phyloP scores from a whole-genome alignment of 2,888 invertebrate genomes.

The Digitonthophagus gazella region DNA sequence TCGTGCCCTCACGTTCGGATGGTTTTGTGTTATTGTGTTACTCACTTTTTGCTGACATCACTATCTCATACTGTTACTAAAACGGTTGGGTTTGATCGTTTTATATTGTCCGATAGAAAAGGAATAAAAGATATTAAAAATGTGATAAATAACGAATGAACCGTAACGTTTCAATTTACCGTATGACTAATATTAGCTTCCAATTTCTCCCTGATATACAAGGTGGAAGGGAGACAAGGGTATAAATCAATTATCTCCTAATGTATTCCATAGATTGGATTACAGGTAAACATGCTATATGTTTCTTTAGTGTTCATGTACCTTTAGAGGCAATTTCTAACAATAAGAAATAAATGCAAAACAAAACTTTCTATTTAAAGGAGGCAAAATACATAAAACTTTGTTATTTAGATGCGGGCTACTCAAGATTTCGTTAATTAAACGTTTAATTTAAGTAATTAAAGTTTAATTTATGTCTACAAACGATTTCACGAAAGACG shows the following conservation, averaged over 20 bases:
- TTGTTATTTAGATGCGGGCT: not conserved
- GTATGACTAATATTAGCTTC: not conserved
- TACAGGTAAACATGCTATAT: not conserved
- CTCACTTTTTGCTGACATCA: not conserved
- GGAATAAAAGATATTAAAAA: no score
- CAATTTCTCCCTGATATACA: not conserved
- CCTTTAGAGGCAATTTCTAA: not conserved
- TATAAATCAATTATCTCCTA: not conserved
- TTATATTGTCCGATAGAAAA: no score
- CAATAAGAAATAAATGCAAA: not conserved
- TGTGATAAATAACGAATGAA: not conserved
- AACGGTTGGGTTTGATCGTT: no score
- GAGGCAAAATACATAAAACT: not conserved
- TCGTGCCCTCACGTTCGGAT: not conserved
- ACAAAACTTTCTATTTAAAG: no score
- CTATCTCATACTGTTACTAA: not conserved
- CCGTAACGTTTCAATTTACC: not conserved
- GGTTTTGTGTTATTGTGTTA: not conserved
- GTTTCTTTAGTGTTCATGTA: not conserved
- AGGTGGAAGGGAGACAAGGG: not conserved
- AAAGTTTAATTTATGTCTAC: not conserved
- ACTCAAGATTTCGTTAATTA: not conserved
- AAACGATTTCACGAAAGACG: not conserved
- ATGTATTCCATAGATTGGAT: not conserved
- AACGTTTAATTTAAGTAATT: not conserved